These are phyloP conservation scores for Brachycybe producta DNA, from an alignment of 2,888 invertebrate genomes.

Conservation along the genomic window DNA sequence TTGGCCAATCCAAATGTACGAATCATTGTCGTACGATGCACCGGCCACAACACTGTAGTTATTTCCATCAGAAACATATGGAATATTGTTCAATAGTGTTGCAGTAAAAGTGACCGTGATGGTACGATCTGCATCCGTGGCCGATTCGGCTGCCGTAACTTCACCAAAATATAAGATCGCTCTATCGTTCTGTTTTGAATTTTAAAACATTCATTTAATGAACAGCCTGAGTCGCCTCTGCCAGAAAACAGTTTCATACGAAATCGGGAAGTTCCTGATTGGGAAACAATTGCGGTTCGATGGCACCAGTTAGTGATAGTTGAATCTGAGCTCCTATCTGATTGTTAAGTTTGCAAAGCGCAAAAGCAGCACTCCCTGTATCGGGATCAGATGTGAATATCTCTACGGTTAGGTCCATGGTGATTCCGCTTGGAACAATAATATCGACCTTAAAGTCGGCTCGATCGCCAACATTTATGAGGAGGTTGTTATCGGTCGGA, in stretches of 20 bases:
- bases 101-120: conserved; percentile 2
- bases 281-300: too few species aligned
- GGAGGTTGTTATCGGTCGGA: background rate
- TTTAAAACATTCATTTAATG: background rate
- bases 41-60: conserved; percentile 15
- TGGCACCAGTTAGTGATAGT: too few species aligned
- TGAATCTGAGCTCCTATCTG: too few species aligned
- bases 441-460: conserved; percentile 9
- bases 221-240: too few species aligned
- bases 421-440: background rate
- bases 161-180: conserved; percentile 8
- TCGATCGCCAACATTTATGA: background rate
- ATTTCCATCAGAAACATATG: background rate
- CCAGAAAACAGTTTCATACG: too few species aligned
- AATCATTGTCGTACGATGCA: conserved; percentile 11
- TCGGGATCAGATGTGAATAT: conserved; percentile 11
- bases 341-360: background rate
- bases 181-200: background rate
- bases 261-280: too few species aligned
- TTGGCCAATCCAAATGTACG: conserved; percentile 11
- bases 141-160: background rate
- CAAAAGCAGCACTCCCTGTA: background rate
- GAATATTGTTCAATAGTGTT: background rate
- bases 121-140: background rate
- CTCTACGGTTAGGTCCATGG: conserved; percentile 12